A percentile compares a stretch with the other conserved stretches of the same genome.
Conservation (phyloP, 2,797 vertebrate species). For the Hydrophis major region DNA sequence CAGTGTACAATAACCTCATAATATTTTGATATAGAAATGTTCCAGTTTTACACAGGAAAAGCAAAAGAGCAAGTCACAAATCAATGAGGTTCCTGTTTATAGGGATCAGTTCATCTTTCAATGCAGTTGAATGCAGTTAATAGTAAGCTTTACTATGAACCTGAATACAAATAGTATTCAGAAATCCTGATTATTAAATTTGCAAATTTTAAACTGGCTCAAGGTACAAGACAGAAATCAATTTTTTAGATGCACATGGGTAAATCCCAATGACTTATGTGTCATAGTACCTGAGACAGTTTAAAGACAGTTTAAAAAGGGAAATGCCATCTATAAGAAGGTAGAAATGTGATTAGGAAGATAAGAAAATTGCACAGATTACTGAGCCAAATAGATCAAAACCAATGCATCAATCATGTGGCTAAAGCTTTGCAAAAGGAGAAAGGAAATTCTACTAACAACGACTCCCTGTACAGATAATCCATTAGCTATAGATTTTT, state of each 20-base stretch:
- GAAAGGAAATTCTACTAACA: conserved; percentile 6
- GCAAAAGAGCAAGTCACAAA: neutral
- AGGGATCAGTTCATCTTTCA: neutral
- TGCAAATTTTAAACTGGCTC: conserved; percentile 17
- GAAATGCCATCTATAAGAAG: conserved; percentile 23
- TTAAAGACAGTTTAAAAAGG: neutral
- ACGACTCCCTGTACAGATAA: neutral
- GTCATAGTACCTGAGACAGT: conserved; percentile 7
- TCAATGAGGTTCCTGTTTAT: neutral
- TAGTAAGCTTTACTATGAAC: neutral
- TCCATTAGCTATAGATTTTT: neutral
- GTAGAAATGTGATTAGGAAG: neutral
- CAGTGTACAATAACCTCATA: conserved; percentile 2
- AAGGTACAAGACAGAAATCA: conserved; percentile 17
- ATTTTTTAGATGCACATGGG: neutral
- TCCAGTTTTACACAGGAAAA: conserved; percentile 5
- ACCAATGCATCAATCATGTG: neutral
- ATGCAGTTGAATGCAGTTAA: conserved; percentile 22
- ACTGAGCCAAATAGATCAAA: neutral
- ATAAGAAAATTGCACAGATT: conserved; percentile 16
- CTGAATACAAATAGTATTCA: neutral
- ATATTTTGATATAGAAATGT: conserved; percentile 22
- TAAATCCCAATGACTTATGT: neutral
- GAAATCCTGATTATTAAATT: conserved; percentile 13
- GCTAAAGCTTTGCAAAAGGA: conserved; percentile 21